Evolutionary conservation across 2,797 vertebrate species (phyloP).

Genomic region (Meda fulgida): DNA sequence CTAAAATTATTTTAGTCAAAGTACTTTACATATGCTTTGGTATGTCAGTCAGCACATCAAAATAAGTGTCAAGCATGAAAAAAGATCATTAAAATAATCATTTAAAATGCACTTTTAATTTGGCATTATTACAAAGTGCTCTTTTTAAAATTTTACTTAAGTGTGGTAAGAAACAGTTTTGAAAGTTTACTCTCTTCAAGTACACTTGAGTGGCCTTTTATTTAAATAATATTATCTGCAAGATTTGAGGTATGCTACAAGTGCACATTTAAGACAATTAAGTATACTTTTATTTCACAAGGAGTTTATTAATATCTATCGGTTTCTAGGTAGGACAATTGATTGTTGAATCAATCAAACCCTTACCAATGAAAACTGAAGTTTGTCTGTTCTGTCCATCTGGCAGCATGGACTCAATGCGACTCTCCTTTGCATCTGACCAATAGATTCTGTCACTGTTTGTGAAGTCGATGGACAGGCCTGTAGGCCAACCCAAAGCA

Average conservation of each 20-base stretch:
- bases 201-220: not conserved
- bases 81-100: not conserved
- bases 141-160: not conserved
- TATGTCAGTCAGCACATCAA: not conserved
- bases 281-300: not conserved
- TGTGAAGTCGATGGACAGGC: conserved; percentile 91
- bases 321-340: not conserved
- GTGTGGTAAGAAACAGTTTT: not conserved
- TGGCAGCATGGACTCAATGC: conserved; percentile 89
- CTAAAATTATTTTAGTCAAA: not conserved
- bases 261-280: not conserved
- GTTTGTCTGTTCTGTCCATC: conserved; percentile 88
- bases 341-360: not conserved
- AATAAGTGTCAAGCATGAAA: not conserved
- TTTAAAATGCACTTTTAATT: not conserved
- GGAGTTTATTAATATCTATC: not conserved
- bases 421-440: conserved; percentile 97
- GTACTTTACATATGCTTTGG: not conserved
- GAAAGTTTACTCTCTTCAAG: not conserved
- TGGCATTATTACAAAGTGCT: not conserved
- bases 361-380: conserved; percentile 55
- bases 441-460: conserved; percentile 94
- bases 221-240: not conserved
- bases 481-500: conserved; percentile 95
- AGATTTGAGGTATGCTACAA: not conserved